A percentile compares a stretch with the other conserved stretches of the same genome.
phyloP scores from a whole-genome alignment of 2,888 invertebrate species.

The Portevinia maculata region DNA sequence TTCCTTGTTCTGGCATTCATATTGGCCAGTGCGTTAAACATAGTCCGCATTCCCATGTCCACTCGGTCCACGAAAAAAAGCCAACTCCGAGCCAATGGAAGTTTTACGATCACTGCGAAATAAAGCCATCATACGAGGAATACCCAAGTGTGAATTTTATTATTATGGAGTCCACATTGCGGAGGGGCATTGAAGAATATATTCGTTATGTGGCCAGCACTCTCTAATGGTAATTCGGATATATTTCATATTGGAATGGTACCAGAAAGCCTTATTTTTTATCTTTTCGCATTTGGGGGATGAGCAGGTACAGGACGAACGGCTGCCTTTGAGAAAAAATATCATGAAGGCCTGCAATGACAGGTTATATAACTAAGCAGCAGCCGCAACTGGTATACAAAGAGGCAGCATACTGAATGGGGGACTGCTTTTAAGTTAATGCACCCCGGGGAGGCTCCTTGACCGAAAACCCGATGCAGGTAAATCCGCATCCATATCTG shows the following conservation, averaged over 20 bases:
- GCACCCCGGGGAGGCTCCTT: slow-evolving; percentile 71
- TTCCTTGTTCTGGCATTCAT: slow-evolving; percentile 56
- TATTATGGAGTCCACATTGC: slow-evolving; percentile 67
- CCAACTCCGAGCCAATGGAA: slow-evolving; percentile 33
- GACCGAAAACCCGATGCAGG: slow-evolving; percentile 73
- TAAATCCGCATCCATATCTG: slow-evolving; percentile 73
- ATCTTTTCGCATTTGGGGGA: slow-evolving; percentile 41
- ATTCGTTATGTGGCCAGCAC: slow-evolving; percentile 7
- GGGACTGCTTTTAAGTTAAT: slow-evolving; percentile 71
- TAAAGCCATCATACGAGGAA: slow-evolving; percentile 54
- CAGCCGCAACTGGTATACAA: slow-evolving; percentile 61
- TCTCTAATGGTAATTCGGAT: slow-evolving; percentile 60
- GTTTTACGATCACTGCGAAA: slow-evolving; percentile 62
- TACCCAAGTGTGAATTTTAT: slow-evolving; percentile 73
- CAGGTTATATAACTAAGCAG: slow-evolving; percentile 65
- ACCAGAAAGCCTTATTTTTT: slow-evolving; percentile 46
- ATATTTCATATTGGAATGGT: slow-evolving; percentile 69
- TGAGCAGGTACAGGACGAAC: slow-evolving; percentile 11
- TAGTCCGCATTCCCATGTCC: slow-evolving; percentile 24
- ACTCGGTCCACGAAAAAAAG: neutral
- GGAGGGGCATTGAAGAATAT: slow-evolving; percentile 26
- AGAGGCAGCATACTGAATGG: slow-evolving; percentile 23
- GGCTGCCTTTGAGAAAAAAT: slow-evolving; percentile 54
- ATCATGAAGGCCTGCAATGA: slow-evolving; percentile 36
- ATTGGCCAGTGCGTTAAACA: slow-evolving; percentile 60